Base-by-base conservation (phyloP, 2,888 invertebrate species). In the Stenurella melanura region DNA sequence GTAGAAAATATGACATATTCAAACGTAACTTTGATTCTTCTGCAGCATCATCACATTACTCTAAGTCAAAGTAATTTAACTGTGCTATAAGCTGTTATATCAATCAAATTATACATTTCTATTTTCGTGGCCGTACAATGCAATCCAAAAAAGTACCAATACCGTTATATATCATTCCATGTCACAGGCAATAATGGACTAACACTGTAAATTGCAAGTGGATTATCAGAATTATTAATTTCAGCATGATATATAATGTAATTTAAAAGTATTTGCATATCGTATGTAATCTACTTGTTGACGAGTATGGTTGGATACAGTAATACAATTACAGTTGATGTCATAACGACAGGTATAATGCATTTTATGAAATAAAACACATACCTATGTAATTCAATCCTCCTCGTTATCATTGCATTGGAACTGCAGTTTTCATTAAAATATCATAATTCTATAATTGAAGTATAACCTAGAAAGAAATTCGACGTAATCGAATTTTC, bases 211-310 rank as follows among this genome's bases (percentile, higher is more conserved):
- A 38, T 54, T 54, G 18, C 21, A 19, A 67, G 11, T 60, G 30
- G 60, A 60, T 60, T 30, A 26, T n/a, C 26, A n/a, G 12, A 56
- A 17, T 68, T 68, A 68, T 68, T 68, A 68, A 56, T 68, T 56
- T 56, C 57, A n/a, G 56, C 56, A 30, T 57, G 57, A 69, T 58
- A 38, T 38, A 69, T 69, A 69, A 69, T 34, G 34, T 11, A 57
- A 73, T 73, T 66, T 57, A 34, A 58, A 58, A 66, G 56, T n/a
- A 68, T 73, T 76, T 69, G 76, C 75, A 75, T 60, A 75, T 67
- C 34, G 74, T 75, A 56, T 34, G 57, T 57, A 75, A 58, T 72
- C 76, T 42, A 76, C 61, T 71, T 76, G 76, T 72, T 72, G 73
- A 76, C 61, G 57, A 63, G 58, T 67, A 63, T 26, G 17, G 58